Percentiles rank a stretch among this genome's conserved stretches.
phyloP scores from a whole-genome alignment of 1,140 invertebrate species.

The Drosophila varians region DNA sequence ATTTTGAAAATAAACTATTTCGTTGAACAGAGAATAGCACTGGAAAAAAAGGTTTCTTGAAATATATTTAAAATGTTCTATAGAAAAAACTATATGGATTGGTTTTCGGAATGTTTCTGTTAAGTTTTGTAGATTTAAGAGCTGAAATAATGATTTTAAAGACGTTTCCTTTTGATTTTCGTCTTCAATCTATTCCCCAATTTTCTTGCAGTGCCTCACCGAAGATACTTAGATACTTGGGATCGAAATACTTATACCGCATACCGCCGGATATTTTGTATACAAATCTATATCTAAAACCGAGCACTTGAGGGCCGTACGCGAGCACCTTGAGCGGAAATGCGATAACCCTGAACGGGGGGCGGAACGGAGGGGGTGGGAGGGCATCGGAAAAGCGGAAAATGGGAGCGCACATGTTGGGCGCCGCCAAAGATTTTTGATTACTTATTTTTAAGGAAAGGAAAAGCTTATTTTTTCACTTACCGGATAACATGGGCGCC shows the following conservation, averaged over 20 bases:
- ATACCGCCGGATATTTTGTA: slow-evolving; percentile 16
- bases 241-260: slow-evolving; percentile 14
- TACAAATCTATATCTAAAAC: slow-evolving; percentile 42
- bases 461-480: slow-evolving; percentile 36
- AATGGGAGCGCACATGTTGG: slow-evolving; percentile 39
- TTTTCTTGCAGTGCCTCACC: slow-evolving; percentile 9
- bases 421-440: slow-evolving; percentile 7
- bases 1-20: background rate
- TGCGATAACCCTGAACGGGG: slow-evolving; percentile 74
- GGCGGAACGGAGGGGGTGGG: slow-evolving; percentile 23
- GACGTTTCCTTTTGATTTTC: too few relatives aligned
- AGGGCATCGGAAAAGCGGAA: slow-evolving; percentile 15
- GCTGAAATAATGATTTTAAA: too few relatives aligned
- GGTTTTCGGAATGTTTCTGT: too few relatives aligned
- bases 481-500: slow-evolving; percentile 79
- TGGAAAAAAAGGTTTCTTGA: background rate
- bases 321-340: slow-evolving; percentile 72
- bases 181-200: background rate
- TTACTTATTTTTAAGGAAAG: background rate
- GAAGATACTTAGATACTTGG: slow-evolving; percentile 7
- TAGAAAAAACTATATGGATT: too few relatives aligned
- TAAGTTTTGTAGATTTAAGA: too few relatives aligned
- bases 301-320: slow-evolving; percentile 62
- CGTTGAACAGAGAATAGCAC: background rate
- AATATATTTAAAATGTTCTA: too few relatives aligned